Evolutionary conservation across 2,888 invertebrate genomes (phyloP).

Genomic region (Euproctis similis): DNA sequence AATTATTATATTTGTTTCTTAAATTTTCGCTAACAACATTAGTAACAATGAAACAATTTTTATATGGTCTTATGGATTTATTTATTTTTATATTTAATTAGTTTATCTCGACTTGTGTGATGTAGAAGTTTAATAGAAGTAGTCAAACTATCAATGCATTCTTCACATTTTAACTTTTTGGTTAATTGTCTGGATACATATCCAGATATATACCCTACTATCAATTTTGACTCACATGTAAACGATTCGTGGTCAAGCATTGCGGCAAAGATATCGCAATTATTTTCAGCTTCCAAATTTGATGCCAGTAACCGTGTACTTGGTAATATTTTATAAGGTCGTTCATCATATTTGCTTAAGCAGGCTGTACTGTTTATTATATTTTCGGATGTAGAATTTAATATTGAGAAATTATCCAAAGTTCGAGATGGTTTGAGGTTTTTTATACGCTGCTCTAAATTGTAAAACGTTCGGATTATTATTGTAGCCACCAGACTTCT

Average conservation of each 20-base stretch:
- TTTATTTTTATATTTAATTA: too few relatives aligned
- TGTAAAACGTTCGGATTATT: conserved; percentile 8
- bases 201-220: conserved; percentile 6
- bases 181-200: conserved; percentile 2
- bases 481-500: conserved; percentile 7
- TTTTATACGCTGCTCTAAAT: conserved; percentile 3
- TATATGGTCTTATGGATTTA: too few relatives aligned
- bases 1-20: too few relatives aligned
- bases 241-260: conserved; percentile 4
- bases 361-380: conserved; percentile 1
- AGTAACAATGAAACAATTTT: too few relatives aligned
- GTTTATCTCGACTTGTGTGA: too few relatives aligned
- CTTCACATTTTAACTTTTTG: conserved; percentile 6
- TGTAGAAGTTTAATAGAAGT: background rate
- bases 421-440: conserved; percentile 8
- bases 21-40: too few relatives aligned
- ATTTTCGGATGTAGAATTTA: conserved; percentile 2
- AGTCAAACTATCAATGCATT: background rate
- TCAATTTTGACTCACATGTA: background rate
- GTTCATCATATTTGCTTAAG: conserved; percentile 4
- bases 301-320: conserved; percentile 2
- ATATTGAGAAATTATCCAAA: conserved; percentile 10
- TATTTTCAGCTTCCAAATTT: conserved; percentile 9
- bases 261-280: conserved; percentile 9
- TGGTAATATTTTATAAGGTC: conserved; percentile 7